A percentile compares a stretch with the other conserved stretches of the same genome.
Evolutionary conservation across 1,140 invertebrate species (phyloP).

Genomic region (Heliconius hermathena): DNA sequence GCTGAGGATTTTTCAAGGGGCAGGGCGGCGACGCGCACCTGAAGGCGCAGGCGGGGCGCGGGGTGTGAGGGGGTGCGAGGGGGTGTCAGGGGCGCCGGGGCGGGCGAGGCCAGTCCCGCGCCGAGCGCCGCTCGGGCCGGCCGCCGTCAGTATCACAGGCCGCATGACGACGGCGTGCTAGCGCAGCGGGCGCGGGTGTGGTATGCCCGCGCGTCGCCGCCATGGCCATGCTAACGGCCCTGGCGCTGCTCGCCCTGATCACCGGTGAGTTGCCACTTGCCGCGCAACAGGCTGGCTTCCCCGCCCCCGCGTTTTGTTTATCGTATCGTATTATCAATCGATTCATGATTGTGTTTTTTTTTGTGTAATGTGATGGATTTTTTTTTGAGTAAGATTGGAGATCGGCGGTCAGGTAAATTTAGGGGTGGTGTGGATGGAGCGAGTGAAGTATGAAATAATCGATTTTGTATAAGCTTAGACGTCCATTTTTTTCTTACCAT

Average conservation of each 20-base stretch:
- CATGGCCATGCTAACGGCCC: constrained; percentile 70
- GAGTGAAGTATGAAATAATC: not conserved
- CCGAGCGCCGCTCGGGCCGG: constrained; percentile 72
- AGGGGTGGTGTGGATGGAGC: not conserved
- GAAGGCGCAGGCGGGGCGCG: constrained; percentile 55
- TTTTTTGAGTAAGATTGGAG: constrained; percentile 36
- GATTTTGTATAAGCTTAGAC: not conserved
- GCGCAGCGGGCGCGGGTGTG: constrained; percentile 77
- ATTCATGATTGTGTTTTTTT: constrained; percentile 58
- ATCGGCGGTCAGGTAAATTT: constrained; percentile 19
- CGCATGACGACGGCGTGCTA: constrained; percentile 77
- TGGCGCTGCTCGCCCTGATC: constrained; percentile 70
- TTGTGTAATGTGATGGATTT: constrained; percentile 54
- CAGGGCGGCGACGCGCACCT: constrained; percentile 67
- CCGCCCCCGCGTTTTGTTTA: constrained; percentile 47
- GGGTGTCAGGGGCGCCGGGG: constrained; percentile 40
- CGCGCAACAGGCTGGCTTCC: constrained; percentile 66
- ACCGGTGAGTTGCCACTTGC: constrained; percentile 62
- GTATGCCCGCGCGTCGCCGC: constrained; percentile 76
- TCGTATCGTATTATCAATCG: constrained; percentile 55
- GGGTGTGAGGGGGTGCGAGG: constrained; percentile 34
- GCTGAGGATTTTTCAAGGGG: constrained; percentile 62
- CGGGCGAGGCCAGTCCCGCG: constrained; percentile 67
- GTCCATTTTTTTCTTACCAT: not conserved
- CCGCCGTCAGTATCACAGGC: constrained; percentile 56